Evolutionary conservation across 2,888 invertebrate species (phyloP), one percentile per base, ranked within the genome.

Genomic region (Drosophila atripex): DNA sequence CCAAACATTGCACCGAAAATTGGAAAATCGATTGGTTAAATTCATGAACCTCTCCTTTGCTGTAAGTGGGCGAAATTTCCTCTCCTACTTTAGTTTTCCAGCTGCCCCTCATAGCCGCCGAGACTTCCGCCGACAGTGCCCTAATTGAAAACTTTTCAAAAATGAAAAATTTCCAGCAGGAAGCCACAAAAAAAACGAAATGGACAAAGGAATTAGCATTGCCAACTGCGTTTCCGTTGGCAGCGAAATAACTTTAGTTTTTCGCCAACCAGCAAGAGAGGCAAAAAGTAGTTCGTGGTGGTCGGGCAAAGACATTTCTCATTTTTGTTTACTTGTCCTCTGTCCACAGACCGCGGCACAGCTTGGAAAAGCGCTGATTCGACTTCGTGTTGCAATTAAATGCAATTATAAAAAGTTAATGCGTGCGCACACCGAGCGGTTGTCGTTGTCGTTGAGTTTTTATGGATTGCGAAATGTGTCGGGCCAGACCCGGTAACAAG

Each of bases 201-300:
- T 56, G 68, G 71, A 53, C 75, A 83, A 75, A 78, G 86, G 86
- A 85, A 82, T 87, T 75, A 80, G 73, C 76, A 73, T 64, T 79
- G 73, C 73, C 73, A 82, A 83, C 84, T 74, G 83, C 50, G 59
- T 80, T 85, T 85, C 84, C 88, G 86, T 61, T 85, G 39, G 38
- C 55, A 60, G 45, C 69, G 55, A 68, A 73, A 77, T 76, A 77
- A 85, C 82, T 74, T 69, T 75, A 68, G 71, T 82, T 85, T 73
- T 45, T 51, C 25, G 71, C 73, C 50, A 50, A 23, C 32, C 66
- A 28, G 57, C 53, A 49, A 21, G 14, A 18, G 30, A 49, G 9
- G 5, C 54, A 39, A 69, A 51, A 63, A 47, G 38, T 35, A 35
- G 47, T 66, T 66, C 46, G 45, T 38, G 45, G 57, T 45, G 30